phyloP scores from a whole-genome alignment of 2,113 vertebrate species.

The Gavialis gangeticus region DNA sequence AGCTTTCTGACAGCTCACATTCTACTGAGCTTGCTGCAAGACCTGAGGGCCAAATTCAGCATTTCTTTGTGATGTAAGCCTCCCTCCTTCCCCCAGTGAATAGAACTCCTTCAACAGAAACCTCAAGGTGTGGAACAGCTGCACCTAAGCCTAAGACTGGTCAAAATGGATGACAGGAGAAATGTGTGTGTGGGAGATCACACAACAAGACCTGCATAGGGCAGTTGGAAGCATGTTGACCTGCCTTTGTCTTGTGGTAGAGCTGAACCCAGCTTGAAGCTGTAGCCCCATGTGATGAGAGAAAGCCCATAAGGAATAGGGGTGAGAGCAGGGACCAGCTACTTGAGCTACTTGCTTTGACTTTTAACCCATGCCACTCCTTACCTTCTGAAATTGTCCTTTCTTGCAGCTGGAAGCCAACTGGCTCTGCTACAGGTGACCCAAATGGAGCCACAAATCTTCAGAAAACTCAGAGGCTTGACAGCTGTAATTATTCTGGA shows the following conservation, averaged over 20 bases:
- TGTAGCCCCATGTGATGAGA: neutral
- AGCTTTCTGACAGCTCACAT: neutral
- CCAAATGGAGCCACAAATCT: neutral
- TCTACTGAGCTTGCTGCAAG: accelerated
- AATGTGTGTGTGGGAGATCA: neutral
- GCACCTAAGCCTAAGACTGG: neutral
- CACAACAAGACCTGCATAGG: neutral
- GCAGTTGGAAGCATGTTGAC: neutral
- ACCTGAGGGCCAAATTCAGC: neutral
- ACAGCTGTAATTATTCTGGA: neutral
- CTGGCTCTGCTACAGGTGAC: accelerated
- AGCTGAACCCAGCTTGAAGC: no score
- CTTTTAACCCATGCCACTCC: neutral
- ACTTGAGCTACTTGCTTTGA: accelerated
- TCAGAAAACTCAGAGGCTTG: neutral
- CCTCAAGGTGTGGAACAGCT: neutral
- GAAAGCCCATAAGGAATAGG: neutral
- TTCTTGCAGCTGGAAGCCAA: neutral
- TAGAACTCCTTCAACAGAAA: neutral
- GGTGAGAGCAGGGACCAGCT: neutral
- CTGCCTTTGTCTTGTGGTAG: neutral
- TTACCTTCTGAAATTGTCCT: neutral
- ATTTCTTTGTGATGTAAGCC: neutral
- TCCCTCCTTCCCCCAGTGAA: neutral
- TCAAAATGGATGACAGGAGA: neutral